Conservation (phyloP, 2,797 vertebrate species). For the Geotrypetes seraphini region DNA sequence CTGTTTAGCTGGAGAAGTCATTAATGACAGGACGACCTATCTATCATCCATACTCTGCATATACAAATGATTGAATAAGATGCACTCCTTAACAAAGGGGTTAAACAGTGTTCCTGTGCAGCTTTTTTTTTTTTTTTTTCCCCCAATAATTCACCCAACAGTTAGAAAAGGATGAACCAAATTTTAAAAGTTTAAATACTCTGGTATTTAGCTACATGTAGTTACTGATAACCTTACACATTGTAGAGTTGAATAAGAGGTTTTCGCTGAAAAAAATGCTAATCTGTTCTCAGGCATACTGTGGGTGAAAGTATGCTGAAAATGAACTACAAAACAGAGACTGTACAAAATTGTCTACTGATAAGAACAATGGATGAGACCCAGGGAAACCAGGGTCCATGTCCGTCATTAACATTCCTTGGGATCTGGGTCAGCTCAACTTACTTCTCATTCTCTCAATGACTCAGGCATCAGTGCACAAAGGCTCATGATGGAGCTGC, state of each 20-base stretch:
- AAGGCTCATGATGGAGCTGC: too few relatives aligned
- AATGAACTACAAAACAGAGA: too few relatives aligned
- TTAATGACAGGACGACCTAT: conserved; percentile 24
- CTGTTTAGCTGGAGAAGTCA: conserved; percentile 23
- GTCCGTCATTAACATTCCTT: too few relatives aligned
- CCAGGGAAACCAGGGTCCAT: too few relatives aligned
- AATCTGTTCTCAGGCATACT: too few relatives aligned
- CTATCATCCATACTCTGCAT: conserved; percentile 28
- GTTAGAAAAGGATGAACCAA: conserved; percentile 12
- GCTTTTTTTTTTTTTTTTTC: too few relatives aligned
- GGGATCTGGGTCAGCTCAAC: too few relatives aligned
- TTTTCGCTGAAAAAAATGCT: conserved; percentile 16
- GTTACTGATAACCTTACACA: conserved; percentile 27
- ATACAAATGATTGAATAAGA: conserved; percentile 19
- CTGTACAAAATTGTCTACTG: too few relatives aligned
- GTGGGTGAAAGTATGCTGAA: too few relatives aligned
- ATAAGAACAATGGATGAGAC: too few relatives aligned
- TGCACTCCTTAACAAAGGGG: conserved; percentile 12
- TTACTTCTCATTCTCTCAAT: too few relatives aligned
- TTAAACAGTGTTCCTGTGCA: conserved; percentile 24
- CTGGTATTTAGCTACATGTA: conserved; percentile 12
- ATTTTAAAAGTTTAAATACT: conserved; percentile 26
- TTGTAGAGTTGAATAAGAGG: conserved; percentile 21
- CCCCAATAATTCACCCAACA: conserved; percentile 26
- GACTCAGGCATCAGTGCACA: too few relatives aligned